These are phyloP conservation scores for Fabriciana adippe DNA, from an alignment of 2,888 invertebrate genomes.

Conservation along the genomic window DNA sequence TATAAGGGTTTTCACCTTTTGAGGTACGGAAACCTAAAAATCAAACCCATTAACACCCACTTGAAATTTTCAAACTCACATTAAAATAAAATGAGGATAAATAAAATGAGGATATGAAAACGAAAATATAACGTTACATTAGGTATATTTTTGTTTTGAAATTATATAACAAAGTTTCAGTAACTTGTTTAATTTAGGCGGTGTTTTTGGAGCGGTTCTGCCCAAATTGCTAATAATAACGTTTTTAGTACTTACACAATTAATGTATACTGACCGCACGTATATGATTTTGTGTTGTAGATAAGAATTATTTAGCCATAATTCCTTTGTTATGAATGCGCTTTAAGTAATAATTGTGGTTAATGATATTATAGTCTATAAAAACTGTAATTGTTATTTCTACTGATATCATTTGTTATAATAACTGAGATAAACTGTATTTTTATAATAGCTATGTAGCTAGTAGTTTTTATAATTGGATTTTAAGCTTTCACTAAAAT, in stretches of 20 bases:
- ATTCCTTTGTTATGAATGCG: conserved; percentile 29
- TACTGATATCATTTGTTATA: no score
- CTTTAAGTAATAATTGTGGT: conserved; percentile 32
- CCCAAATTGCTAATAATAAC: conserved; percentile 47
- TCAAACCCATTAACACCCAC: no score
- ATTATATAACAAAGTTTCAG: conserved; percentile 36
- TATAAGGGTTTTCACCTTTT: no score
- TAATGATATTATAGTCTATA: conserved; percentile 25
- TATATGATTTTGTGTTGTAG: conserved; percentile 33
- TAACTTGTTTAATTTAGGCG: conserved; percentile 50
- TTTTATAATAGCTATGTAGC: no score
- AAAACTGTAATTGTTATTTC: conserved; percentile 20
- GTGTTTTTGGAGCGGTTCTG: conserved; percentile 44
- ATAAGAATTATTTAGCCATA: conserved; percentile 34
- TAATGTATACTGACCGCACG: conserved; percentile 32
- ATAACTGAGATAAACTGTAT: no score
- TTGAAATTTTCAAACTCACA: no score
- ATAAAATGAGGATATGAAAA: no score
- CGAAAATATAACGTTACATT: no score
- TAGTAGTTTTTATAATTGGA: no score
- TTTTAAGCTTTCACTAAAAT: no score
- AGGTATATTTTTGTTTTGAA: background rate
- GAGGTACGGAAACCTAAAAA: no score
- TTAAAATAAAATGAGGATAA: no score
- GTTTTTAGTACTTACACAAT: conserved; percentile 40